Percentiles rank a stretch among this genome's conserved stretches.
phyloP scores from a whole-genome alignment of 2,113 vertebrate genomes.

The Halichoerus grypus region DNA sequence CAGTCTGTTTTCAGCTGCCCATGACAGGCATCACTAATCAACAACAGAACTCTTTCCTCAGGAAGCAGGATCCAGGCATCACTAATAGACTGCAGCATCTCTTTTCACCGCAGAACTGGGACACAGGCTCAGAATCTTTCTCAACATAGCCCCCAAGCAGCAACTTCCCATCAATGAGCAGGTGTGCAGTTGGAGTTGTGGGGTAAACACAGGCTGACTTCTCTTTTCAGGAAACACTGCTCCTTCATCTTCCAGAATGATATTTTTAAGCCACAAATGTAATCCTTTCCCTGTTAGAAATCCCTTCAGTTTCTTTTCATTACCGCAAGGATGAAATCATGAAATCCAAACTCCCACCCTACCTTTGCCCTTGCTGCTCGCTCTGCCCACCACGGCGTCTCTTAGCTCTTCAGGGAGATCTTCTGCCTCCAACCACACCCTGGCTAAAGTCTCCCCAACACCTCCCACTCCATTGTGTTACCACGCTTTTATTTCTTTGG shows the following conservation, averaged over 20 bases:
- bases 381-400: not conserved
- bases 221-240: not conserved
- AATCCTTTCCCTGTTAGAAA: not conserved
- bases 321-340: not conserved
- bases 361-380: not conserved
- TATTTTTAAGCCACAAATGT: not conserved
- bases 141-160: not conserved
- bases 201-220: not conserved
- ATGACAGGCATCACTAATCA: slow-evolving; percentile 13
- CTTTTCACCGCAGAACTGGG: not conserved
- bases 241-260: not conserved
- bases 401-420: not conserved
- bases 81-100: not conserved
- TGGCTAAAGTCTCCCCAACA: not conserved
- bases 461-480: too few relatives aligned
- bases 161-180: not conserved
- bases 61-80: slow-evolving; percentile 27
- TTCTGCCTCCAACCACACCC: not conserved
- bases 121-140: not conserved
- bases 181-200: not conserved
- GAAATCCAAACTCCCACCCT: not conserved
- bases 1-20: fast-evolving
- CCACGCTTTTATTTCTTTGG: not conserved
- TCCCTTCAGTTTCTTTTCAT: not conserved
- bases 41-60: not conserved